phyloP scores from a whole-genome alignment of 1,140 invertebrate species.

The Aleiodes sp. region DNA sequence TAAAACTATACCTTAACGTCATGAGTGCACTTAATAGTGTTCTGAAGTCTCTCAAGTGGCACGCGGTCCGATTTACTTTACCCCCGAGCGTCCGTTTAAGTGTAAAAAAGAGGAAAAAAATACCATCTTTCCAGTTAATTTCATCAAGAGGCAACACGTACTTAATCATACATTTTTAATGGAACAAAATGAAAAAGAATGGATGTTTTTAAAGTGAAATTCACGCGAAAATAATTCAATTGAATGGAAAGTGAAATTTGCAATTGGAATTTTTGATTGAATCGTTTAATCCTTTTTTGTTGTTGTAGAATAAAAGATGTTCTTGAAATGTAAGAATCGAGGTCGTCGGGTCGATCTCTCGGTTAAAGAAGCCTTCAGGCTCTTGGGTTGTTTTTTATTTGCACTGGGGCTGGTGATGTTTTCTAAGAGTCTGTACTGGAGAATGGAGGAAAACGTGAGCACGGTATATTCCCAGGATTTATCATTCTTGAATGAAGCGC shows the following conservation, averaged over 20 bases:
- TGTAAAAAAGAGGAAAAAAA: neutral
- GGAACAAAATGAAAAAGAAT: neutral
- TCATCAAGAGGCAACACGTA: neutral
- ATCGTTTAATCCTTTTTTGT: neutral
- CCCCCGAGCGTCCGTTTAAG: neutral
- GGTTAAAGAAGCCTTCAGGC: constrained; percentile 28
- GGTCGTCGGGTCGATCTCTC: constrained; percentile 36
- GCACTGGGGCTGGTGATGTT: constrained; percentile 7
- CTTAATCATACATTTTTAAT: neutral
- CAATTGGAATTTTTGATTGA: neutral
- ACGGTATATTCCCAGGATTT: neutral
- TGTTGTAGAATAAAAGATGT: constrained; percentile 23
- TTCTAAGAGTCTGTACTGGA: neutral
- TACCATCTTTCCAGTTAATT: neutral
- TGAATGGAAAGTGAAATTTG: neutral
- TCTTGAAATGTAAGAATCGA: constrained; percentile 43
- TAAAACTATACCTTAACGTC: neutral
- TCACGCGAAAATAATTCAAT: neutral
- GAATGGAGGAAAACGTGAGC: constrained; percentile 13
- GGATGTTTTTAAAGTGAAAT: neutral
- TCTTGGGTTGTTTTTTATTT: constrained; percentile 10
- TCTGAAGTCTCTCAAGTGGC: constrained; percentile 46
- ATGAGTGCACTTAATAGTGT: constrained; percentile 41
- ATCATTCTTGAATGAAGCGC: constrained; percentile 12
- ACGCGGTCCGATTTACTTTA: constrained; percentile 28